Percentiles rank a stretch among this genome's conserved stretches.
Evolutionary conservation across 2,888 invertebrate genomes (phyloP).

Genomic region (Gnatocerus cornutus): DNA sequence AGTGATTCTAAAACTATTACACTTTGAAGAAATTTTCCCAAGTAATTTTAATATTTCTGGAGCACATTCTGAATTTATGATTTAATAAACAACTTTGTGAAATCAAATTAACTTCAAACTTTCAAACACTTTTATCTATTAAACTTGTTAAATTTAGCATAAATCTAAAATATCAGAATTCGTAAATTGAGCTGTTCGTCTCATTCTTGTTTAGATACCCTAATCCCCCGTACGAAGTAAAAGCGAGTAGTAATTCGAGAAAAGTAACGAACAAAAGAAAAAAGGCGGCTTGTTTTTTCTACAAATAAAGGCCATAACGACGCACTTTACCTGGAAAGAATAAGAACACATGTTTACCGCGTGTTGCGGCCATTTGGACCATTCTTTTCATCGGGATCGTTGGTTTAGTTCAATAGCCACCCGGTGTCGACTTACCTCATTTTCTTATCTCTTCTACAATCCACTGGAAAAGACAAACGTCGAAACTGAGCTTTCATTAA

Average conservation of each 20-base stretch:
- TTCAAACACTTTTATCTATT: no score
- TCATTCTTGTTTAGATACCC: conserved; percentile 6
- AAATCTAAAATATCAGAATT: no score
- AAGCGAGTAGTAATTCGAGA: conserved; percentile 32
- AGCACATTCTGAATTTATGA: no score
- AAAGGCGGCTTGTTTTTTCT: conserved; percentile 36
- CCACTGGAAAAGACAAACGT: conserved; percentile 22
- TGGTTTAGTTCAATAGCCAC: conserved; percentile 24
- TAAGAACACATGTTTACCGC: conserved; percentile 39
- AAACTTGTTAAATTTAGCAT: no score
- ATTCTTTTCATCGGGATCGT: conserved; percentile 25
- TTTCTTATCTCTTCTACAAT: conserved; percentile 19
- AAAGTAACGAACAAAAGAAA: conserved; percentile 34
- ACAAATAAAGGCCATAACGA: conserved; percentile 42
- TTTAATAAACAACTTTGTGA: no score
- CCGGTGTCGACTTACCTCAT: conserved; percentile 25
- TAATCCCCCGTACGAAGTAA: neutral
- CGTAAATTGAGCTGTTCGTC: no score
- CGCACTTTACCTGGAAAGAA: conserved; percentile 41
- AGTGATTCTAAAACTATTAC: no score
- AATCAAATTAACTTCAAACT: no score
- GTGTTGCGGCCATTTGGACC: conserved; percentile 19
- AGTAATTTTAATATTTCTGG: no score
- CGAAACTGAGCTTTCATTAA: conserved; percentile 28
- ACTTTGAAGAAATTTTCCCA: no score